A percentile compares a stretch with the other conserved stretches of the same genome.
Evolutionary conservation across 2,113 vertebrate genomes (phyloP).

Genomic region (Perca schrenkii): DNA sequence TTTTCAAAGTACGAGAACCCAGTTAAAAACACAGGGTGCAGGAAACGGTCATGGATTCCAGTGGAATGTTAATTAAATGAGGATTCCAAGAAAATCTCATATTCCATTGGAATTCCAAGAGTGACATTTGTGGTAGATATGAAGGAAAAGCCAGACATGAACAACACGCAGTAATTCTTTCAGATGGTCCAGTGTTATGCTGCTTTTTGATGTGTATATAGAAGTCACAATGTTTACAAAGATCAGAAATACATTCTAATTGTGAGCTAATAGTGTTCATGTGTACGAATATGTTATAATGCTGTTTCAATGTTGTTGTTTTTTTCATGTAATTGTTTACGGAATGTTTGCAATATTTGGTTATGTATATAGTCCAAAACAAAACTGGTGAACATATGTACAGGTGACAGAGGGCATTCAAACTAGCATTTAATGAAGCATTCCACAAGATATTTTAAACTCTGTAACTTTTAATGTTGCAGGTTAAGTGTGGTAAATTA

Average conservation of each 20-base stretch:
- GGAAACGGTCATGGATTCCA: slow-evolving; percentile 42
- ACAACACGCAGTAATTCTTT: slow-evolving; percentile 55
- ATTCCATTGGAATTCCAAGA: slow-evolving; percentile 48
- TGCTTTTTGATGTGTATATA: slow-evolving; percentile 78
- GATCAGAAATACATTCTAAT: slow-evolving; percentile 71
- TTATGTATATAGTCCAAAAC: slow-evolving; percentile 65
- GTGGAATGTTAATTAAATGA: slow-evolving; percentile 58
- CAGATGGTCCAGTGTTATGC: slow-evolving; percentile 76
- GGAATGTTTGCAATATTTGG: slow-evolving; percentile 59
- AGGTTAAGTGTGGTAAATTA: slow-evolving; percentile 15
- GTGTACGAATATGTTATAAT: slow-evolving; percentile 61
- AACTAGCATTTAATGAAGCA: slow-evolving; percentile 34
- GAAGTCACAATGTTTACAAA: slow-evolving; percentile 86
- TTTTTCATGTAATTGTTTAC: slow-evolving; percentile 53
- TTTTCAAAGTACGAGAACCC: slow-evolving; percentile 41
- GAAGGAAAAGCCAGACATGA: slow-evolving; percentile 59
- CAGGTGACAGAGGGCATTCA: slow-evolving; percentile 49
- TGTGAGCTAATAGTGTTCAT: slow-evolving; percentile 73
- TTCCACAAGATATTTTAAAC: slow-evolving; percentile 28
- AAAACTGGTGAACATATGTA: slow-evolving; percentile 52
- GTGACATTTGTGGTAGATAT: slow-evolving; percentile 49
- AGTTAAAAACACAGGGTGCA: slow-evolving; percentile 42
- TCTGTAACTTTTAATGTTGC: slow-evolving; percentile 27
- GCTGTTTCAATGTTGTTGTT: slow-evolving; percentile 48
- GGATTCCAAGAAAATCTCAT: slow-evolving; percentile 50